Conservation (phyloP, 2,113 vertebrate genomes). For the Lepidothrix coronata region DNA sequence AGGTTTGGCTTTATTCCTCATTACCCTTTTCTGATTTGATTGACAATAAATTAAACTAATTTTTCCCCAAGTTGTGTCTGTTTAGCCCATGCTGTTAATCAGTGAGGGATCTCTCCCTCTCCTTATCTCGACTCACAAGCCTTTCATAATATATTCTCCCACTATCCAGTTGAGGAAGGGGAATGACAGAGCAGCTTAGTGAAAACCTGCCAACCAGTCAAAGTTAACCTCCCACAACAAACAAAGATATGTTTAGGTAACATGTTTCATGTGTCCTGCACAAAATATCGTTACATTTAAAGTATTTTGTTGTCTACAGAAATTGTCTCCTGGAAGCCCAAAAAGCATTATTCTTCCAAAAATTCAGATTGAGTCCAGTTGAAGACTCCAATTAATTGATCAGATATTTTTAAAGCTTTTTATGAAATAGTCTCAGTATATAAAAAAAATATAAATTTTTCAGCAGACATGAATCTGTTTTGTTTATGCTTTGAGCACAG, state of each 20-base stretch:
- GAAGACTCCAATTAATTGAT: neutral
- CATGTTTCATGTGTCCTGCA: neutral
- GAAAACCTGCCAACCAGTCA: neutral
- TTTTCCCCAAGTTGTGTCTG: neutral
- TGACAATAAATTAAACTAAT: neutral
- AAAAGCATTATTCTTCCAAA: neutral
- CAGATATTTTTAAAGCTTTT: neutral
- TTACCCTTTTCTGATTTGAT: neutral
- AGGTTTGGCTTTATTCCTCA: neutral
- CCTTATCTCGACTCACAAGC: fast-evolving
- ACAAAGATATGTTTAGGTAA: neutral
- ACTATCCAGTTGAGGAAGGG: neutral
- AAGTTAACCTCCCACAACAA: neutral
- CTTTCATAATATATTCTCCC: neutral
- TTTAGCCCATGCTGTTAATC: neutral
- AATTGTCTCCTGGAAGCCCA: neutral
- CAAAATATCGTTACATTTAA: neutral
- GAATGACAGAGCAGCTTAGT: neutral
- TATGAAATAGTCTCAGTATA: neutral
- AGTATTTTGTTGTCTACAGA: neutral
- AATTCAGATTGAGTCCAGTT: neutral
- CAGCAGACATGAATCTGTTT: neutral
- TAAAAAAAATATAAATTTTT: neutral
- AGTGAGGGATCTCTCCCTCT: neutral
- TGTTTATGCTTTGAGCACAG: neutral